Conservation (phyloP, 2,888 invertebrate species). For the Cheilosia pagana region DNA sequence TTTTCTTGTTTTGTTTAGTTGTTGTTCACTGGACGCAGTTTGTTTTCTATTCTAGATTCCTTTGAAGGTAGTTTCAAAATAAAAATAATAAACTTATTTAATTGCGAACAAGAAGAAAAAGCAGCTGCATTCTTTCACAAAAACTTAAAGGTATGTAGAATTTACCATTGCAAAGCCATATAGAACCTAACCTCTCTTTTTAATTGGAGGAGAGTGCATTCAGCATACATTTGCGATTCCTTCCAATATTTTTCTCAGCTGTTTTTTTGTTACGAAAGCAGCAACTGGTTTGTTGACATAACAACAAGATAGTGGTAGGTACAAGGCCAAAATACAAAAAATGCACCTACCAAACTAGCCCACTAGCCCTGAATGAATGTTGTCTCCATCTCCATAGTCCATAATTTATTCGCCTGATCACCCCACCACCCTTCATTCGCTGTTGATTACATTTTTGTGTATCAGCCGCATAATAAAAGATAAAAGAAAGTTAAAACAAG, state of each 20-base stretch:
- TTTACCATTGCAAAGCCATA: too few relatives aligned
- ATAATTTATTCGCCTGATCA: background rate
- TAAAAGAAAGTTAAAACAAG: constrained; percentile 35
- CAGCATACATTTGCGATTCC: background rate
- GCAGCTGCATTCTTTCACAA: background rate
- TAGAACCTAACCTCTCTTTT: background rate
- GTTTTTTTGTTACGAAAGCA: background rate
- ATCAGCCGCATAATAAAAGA: constrained; percentile 11
- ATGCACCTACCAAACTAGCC: background rate
- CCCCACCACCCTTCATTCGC: background rate
- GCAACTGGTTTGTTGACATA: constrained; percentile 12
- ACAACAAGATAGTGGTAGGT: background rate
- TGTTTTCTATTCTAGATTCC: background rate
- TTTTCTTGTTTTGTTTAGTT: background rate
- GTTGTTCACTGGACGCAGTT: background rate
- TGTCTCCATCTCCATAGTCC: background rate
- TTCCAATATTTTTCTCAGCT: background rate
- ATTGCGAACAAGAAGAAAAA: too few relatives aligned
- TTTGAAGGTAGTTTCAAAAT: background rate
- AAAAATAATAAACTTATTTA: background rate
- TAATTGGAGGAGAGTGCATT: background rate
- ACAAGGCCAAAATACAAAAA: background rate
- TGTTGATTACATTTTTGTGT: background rate
- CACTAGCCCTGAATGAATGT: background rate
- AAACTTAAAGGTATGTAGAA: background rate